These are phyloP conservation scores for Pyrocoelia pectoralis DNA, from an alignment of 2,888 invertebrate species.

Conservation along the genomic window DNA sequence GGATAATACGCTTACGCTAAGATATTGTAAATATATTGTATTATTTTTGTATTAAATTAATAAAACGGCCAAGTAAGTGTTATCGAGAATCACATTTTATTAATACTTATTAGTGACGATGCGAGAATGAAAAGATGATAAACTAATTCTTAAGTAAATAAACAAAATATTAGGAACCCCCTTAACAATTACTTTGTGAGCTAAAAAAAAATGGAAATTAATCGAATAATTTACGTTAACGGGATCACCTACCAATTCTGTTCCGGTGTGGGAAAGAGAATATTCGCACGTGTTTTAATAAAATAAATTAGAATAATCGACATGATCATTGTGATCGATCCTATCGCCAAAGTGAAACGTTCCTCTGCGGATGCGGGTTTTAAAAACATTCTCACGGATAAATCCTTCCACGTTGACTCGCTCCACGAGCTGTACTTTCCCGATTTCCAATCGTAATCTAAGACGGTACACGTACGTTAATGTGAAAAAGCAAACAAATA, in stretches of 20 bases:
- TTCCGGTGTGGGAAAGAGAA: constrained; percentile 56
- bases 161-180: not conserved
- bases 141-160: constrained; percentile 6
- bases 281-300: constrained; percentile 61
- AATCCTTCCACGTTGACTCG: constrained; percentile 83
- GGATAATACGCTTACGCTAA: constrained; percentile 7
- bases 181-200: constrained; percentile 41
- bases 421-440: constrained; percentile 87
- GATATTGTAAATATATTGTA: constrained; percentile 1
- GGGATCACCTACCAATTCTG: constrained; percentile 28
- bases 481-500: not conserved
- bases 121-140: not conserved
- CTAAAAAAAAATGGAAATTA: constrained; percentile 31
- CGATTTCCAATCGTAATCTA: constrained; percentile 82
- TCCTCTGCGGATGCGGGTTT: constrained; percentile 70
- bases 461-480: constrained; percentile 36
- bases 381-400: constrained; percentile 81
- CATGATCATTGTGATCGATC: constrained; percentile 60
- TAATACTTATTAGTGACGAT: not conserved
- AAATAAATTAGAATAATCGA: constrained; percentile 65
- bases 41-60: not conserved
- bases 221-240: not conserved
- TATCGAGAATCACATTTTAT: not conserved
- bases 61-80: no score
- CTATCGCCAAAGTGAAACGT: constrained; percentile 64